A percentile compares a stretch with the other conserved stretches of the same genome.
Conservation (phyloP, 2,797 vertebrate species). For the Periparus ater region DNA sequence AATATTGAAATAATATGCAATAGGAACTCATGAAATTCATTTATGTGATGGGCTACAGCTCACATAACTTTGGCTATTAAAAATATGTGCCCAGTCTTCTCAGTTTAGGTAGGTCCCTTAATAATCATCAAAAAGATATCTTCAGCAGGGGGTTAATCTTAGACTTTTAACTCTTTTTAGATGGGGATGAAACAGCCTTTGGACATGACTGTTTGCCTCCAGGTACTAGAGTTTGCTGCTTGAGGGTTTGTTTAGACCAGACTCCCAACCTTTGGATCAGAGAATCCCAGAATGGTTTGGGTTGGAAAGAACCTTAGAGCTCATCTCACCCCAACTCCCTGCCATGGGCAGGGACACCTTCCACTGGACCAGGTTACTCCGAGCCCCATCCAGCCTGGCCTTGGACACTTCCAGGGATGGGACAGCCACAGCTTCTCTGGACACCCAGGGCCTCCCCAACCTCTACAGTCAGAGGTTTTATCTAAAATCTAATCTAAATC, state of each 20-base stretch:
- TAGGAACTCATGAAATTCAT: neutral
- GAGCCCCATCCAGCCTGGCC: rapidly evolving
- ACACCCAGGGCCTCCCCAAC: rapidly evolving
- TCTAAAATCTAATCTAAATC: neutral
- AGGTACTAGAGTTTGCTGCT: neutral
- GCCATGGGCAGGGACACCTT: neutral
- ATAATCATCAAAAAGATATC: neutral
- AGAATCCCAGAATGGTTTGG: neutral
- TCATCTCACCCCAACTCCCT: neutral
- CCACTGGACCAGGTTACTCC: neutral
- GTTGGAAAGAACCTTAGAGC: neutral
- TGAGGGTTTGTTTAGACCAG: neutral
- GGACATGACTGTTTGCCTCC: neutral
- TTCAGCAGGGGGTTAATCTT: neutral
- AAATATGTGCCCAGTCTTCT: neutral
- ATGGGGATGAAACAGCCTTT: neutral
- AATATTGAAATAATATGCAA: neutral
- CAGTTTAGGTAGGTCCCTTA: neutral
- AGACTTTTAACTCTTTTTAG: neutral
- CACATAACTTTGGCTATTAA: neutral
- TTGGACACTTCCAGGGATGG: neutral
- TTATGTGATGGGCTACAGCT: neutral
- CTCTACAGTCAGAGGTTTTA: too few relatives aligned
- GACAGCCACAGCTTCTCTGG: neutral
- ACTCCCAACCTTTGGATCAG: neutral